phyloP scores from a whole-genome alignment of 2,888 invertebrate genomes.

The Masnerella sp. region DNA sequence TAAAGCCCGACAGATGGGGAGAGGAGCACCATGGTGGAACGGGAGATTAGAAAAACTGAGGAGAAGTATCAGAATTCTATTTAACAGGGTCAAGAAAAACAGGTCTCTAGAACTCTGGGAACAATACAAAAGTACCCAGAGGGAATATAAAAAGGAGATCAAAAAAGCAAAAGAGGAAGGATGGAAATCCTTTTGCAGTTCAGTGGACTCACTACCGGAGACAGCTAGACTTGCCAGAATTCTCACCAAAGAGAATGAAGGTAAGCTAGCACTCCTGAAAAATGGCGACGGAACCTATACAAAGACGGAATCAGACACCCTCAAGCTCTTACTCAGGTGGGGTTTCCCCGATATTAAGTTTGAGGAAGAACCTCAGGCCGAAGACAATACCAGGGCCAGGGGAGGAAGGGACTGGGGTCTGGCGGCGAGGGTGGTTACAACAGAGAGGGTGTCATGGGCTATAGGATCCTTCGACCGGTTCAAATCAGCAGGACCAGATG shows the following conservation, averaged over 20 bases:
- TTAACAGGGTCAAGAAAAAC: slow-evolving; percentile 9
- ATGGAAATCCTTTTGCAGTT: neutral
- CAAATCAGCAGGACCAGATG: too few relatives aligned
- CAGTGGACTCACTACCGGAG: neutral
- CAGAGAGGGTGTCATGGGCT: neutral
- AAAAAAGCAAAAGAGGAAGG: neutral
- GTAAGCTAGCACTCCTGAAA: neutral
- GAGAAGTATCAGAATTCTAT: slow-evolving; percentile 13
- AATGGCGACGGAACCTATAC: neutral
- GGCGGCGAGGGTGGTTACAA: neutral
- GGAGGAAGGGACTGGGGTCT: neutral
- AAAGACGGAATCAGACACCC: slow-evolving; percentile 18
- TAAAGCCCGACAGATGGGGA: too few relatives aligned
- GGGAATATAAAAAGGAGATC: neutral
- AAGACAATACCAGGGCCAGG: too few relatives aligned
- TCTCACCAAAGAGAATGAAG: neutral
- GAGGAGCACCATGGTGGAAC: slow-evolving; percentile 38
- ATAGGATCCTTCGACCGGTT: too few relatives aligned
- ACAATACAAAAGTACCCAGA: neutral
- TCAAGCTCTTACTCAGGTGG: neutral
- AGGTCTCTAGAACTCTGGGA: slow-evolving; percentile 16
- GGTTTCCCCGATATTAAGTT: neutral
- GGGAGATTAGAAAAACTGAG: slow-evolving; percentile 8
- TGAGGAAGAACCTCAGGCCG: too few relatives aligned
- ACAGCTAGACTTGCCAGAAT: neutral